Conservation (phyloP, 2,797 vertebrate genomes). For the Acrocephalus scirpaceus region DNA sequence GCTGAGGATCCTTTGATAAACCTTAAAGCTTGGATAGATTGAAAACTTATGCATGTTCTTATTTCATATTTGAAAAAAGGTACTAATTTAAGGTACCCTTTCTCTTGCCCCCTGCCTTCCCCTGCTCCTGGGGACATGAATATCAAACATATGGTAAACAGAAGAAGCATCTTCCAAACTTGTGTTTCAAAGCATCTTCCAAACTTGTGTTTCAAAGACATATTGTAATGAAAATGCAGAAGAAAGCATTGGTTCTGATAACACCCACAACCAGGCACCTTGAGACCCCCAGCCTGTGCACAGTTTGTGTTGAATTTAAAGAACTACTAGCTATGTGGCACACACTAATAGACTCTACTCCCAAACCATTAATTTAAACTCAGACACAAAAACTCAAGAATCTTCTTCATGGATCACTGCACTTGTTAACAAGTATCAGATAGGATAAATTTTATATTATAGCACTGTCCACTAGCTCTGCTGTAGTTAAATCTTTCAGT, state of each 20-base stretch:
- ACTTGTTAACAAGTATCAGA: conserved; percentile 66
- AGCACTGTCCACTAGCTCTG: not conserved
- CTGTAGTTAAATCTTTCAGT: conserved; percentile 25
- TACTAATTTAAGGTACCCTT: conserved; percentile 10
- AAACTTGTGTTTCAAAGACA: conserved; percentile 36
- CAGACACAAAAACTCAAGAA: conserved; percentile 48
- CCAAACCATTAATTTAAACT: conserved; percentile 65
- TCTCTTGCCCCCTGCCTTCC: not conserved
- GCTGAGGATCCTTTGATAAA: conserved; percentile 57
- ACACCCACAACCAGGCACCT: conserved; percentile 10
- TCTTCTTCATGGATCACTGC: conserved; percentile 68
- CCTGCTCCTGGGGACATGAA: not conserved
- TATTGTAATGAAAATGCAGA: conserved; percentile 29
- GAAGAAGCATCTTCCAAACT: not conserved
- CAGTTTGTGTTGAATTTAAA: conserved; percentile 50
- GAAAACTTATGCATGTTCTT: conserved; percentile 28
- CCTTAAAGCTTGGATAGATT: conserved; percentile 63
- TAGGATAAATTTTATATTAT: conserved; percentile 55
- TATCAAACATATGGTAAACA: conserved; percentile 42
- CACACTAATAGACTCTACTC: conserved; percentile 47
- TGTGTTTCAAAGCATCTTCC: conserved; percentile 23
- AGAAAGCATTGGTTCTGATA: conserved; percentile 28
- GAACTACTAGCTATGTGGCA: conserved; percentile 9
- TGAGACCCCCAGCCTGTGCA: not conserved
- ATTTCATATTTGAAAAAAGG: conserved; percentile 21